Percentiles rank a stretch among this genome's conserved stretches.
These are phyloP conservation scores for Drosophila paranaensis DNA, from an alignment of 2,888 invertebrate species.

Conservation along the genomic window DNA sequence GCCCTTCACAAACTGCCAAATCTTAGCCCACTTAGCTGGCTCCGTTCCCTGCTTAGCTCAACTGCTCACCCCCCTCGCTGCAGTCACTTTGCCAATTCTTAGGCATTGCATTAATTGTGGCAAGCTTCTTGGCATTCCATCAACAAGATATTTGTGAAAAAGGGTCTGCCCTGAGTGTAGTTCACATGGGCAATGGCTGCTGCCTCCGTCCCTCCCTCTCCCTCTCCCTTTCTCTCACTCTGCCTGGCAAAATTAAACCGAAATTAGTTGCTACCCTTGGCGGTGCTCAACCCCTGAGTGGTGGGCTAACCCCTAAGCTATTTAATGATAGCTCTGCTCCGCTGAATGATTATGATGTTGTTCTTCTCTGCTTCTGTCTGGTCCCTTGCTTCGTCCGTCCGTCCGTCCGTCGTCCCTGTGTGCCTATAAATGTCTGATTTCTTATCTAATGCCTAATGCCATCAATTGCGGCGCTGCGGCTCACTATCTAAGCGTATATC, in stretches of 20 bases:
- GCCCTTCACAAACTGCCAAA: not conserved
- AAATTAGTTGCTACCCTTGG: slow-evolving; percentile 24
- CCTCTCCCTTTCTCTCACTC: not conserved
- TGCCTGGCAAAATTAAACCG: not conserved
- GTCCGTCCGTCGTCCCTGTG: slow-evolving; percentile 22
- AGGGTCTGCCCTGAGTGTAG: not conserved
- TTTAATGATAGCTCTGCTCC: slow-evolving; percentile 22
- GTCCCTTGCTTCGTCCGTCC: slow-evolving; percentile 1
- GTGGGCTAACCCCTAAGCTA: slow-evolving; percentile 29
- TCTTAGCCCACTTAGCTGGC: not conserved
- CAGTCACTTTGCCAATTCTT: slow-evolving; percentile 1
- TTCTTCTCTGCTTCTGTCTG: slow-evolving; percentile 16
- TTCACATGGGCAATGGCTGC: slow-evolving; percentile 17
- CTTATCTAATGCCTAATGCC: slow-evolving; percentile 82
- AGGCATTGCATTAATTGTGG: slow-evolving; percentile 40
- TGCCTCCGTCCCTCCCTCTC: not conserved
- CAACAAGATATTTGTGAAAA: not conserved
- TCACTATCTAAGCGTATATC: slow-evolving; percentile 69
- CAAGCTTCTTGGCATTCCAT: slow-evolving; percentile 13
- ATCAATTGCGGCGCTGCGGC: slow-evolving; percentile 77
- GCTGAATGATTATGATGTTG: slow-evolving; percentile 37
- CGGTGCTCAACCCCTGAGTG: slow-evolving; percentile 17
- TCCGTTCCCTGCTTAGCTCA: not conserved
- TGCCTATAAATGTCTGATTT: slow-evolving; percentile 79
- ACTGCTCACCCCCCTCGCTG: not conserved